phyloP scores from a whole-genome alignment of 2,888 invertebrate species.

The Campoletis raptor region DNA sequence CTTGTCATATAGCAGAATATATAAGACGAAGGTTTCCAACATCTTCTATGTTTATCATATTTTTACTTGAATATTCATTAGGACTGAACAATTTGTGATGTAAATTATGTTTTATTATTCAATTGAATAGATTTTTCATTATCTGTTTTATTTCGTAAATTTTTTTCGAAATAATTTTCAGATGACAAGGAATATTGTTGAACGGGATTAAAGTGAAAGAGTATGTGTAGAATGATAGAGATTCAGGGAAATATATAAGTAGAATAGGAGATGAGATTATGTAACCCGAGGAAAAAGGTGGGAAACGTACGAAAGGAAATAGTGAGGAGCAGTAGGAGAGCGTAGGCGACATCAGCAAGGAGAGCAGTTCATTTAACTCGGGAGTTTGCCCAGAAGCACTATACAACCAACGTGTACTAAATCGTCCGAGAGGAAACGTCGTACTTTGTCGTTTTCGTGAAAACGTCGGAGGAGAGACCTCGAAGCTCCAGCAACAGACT shows the following conservation, averaged over 20 bases:
- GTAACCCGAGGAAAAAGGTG: slow-evolving; percentile 9
- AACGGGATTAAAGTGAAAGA: slow-evolving; percentile 8
- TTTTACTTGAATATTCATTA: not conserved
- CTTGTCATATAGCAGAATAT: not conserved
- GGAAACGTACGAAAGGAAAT: slow-evolving; percentile 27
- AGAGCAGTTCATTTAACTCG: slow-evolving; percentile 62
- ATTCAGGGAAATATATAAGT: slow-evolving; percentile 6
- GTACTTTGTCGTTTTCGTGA: slow-evolving; percentile 68
- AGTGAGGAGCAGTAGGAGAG: slow-evolving; percentile 15
- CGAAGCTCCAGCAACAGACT: slow-evolving; percentile 60
- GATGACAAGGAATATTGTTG: not conserved
- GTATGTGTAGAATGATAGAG: not conserved
- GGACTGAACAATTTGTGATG: not conserved
- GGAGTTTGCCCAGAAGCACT: slow-evolving; percentile 57
- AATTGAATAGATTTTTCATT: not conserved
- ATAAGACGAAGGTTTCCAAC: not conserved
- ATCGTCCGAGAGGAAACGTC: slow-evolving; percentile 66
- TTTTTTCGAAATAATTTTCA: not conserved
- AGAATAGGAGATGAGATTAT: slow-evolving; percentile 20
- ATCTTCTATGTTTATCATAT: not conserved
- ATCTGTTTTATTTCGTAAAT: not conserved
- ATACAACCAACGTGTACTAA: slow-evolving; percentile 61
- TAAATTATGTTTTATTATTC: not conserved
- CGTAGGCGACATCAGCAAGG: slow-evolving; percentile 38
- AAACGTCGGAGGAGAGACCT: slow-evolving; percentile 57